Conservation (phyloP, 2,888 invertebrate species). For the Lobophora halterata region DNA sequence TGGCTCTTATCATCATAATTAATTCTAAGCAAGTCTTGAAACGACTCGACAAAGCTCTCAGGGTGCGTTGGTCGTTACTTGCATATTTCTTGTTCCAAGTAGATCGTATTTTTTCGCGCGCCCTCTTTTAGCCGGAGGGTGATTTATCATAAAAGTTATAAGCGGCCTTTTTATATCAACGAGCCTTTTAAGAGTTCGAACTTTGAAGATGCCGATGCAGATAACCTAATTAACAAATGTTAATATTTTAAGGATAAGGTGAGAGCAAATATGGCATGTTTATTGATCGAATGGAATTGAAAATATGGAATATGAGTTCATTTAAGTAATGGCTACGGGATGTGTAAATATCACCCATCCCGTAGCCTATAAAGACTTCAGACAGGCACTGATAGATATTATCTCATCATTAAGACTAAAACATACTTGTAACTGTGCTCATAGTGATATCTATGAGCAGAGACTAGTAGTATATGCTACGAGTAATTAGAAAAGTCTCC, state of each 20-base stretch:
- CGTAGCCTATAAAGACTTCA: no score
- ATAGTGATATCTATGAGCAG: no score
- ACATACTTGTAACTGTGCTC: no score
- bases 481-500: no score
- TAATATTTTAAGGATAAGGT: conserved; percentile 63
- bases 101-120: conserved; percentile 64
- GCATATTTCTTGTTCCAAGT: conserved; percentile 74
- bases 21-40: conserved; percentile 67
- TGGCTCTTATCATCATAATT: conserved; percentile 52
- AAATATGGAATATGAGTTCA: not conserved
- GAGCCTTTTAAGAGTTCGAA: conserved; percentile 63
- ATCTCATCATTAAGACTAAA: no score
- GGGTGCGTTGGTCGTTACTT: conserved; percentile 74
- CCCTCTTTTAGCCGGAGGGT: conserved; percentile 65
- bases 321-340: no score
- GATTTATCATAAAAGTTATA: conserved; percentile 78
- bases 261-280: conserved; percentile 67
- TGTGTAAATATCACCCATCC: no score
- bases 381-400: no score
- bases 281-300: conserved; percentile 49
- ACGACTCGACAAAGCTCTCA: conserved; percentile 75
- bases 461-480: no score
- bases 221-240: conserved; percentile 80
- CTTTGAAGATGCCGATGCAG: conserved; percentile 76
- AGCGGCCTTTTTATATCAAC: conserved; percentile 76